phyloP scores from a whole-genome alignment of 2,113 vertebrate genomes.

The Climacteris rufus region DNA sequence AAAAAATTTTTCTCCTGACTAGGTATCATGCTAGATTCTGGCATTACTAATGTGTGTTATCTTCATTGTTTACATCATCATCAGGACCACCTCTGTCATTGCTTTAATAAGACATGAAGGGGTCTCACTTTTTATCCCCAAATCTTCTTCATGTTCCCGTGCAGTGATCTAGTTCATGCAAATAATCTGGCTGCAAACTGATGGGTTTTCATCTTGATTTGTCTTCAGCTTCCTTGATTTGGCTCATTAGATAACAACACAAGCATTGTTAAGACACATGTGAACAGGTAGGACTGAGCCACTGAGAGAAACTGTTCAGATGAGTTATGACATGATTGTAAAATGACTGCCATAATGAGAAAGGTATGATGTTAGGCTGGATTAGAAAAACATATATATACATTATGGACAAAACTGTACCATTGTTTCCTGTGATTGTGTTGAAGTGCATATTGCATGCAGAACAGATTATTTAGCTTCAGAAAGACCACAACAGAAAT shows the following conservation, averaged over 20 bases:
- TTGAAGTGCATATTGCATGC: neutral
- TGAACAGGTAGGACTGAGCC: neutral
- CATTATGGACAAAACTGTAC: neutral
- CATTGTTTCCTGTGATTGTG: neutral
- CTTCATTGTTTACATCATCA: neutral
- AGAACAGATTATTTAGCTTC: neutral
- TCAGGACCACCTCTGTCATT: neutral
- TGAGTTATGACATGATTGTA: rapidly evolving
- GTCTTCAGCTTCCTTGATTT: neutral
- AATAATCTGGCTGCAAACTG: neutral
- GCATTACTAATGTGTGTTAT: neutral
- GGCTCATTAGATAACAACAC: neutral
- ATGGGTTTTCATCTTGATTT: neutral
- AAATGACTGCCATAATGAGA: neutral
- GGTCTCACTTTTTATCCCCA: neutral
- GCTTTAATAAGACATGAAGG: neutral
- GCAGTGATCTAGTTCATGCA: neutral
- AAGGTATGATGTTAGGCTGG: neutral
- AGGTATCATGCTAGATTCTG: neutral
- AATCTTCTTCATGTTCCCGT: neutral
- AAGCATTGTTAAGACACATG: neutral
- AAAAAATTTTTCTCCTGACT: neutral
- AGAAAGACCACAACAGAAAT: neutral
- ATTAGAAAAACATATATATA: neutral
- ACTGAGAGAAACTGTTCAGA: neutral